Conservation (phyloP, 2,888 invertebrate genomes). For the Xestia rhomboidea region DNA sequence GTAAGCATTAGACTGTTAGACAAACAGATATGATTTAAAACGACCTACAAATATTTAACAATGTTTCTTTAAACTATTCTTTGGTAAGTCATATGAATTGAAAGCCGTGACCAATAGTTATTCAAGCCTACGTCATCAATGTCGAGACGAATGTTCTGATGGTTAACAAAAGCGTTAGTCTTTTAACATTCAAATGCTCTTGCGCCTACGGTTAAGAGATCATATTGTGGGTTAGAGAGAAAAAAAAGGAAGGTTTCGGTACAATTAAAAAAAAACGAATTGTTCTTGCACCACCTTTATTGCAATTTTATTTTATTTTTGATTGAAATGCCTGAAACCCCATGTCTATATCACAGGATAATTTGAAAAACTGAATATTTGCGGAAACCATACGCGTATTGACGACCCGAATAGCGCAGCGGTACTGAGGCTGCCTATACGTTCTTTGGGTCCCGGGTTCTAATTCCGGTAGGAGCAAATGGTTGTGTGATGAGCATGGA, state of each 20-base stretch:
- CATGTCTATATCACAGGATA: neutral
- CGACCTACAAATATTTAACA: neutral
- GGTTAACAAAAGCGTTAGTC: slow-evolving; percentile 18
- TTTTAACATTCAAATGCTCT: slow-evolving; percentile 46
- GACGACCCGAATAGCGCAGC: too few species aligned
- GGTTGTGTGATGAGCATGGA: too few species aligned
- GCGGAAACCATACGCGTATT: too few species aligned
- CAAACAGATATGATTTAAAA: slow-evolving; percentile 21
- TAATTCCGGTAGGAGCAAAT: too few species aligned
- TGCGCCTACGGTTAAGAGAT: neutral
- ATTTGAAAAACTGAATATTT: neutral
- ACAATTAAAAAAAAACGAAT: neutral
- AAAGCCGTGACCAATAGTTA: slow-evolving; percentile 36
- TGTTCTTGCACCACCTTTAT: neutral
- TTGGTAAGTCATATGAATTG: slow-evolving; percentile 8
- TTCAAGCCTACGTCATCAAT: slow-evolving; percentile 1
- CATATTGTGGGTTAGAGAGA: neutral
- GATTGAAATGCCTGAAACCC: neutral
- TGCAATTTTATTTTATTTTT: neutral
- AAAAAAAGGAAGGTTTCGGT: neutral
- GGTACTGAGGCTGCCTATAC: too few species aligned
- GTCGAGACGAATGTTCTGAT: neutral
- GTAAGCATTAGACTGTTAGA: neutral
- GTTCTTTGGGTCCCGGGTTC: too few species aligned
- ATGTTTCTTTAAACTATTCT: slow-evolving; percentile 8